Evolutionary conservation across 1,140 invertebrate genomes (phyloP).

Genomic region (Diorhabda sublineata): DNA sequence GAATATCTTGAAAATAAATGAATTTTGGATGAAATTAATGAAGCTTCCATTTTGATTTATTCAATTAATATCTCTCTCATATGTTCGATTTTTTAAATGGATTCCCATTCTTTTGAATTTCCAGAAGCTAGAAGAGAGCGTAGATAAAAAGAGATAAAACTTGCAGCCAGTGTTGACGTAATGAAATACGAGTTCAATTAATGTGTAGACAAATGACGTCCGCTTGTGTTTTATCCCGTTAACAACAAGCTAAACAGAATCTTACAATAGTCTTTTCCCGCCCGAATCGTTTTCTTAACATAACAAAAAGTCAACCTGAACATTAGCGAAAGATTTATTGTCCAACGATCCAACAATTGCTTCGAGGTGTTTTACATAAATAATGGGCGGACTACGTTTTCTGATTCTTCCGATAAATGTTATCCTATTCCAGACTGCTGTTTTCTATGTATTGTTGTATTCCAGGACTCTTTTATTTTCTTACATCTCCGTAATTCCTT

Average conservation of each 20-base stretch:
- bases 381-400: background rate
- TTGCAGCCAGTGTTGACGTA: background rate
- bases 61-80: too few species aligned
- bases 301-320: constrained; percentile 1
- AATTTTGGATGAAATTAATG: too few species aligned
- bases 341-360: background rate
- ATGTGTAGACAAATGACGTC: background rate
- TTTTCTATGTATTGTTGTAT: too few species aligned
- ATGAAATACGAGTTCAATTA: background rate
- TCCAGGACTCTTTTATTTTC: too few species aligned
- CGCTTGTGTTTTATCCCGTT: background rate
- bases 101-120: too few species aligned
- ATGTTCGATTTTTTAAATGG: too few species aligned
- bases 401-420: background rate
- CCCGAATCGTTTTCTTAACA: background rate
- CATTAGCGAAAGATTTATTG: background rate
- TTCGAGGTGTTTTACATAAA: background rate
- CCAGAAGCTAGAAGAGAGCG: too few species aligned
- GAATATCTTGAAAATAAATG: too few species aligned
- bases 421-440: background rate
- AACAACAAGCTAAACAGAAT: background rate
- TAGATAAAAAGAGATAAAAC: background rate
- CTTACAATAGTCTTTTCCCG: background rate
- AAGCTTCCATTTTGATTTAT: too few species aligned
- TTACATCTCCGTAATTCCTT: too few species aligned